phyloP scores from a whole-genome alignment of 2,113 vertebrate species.

The Herpailurus yagouaroundi region DNA sequence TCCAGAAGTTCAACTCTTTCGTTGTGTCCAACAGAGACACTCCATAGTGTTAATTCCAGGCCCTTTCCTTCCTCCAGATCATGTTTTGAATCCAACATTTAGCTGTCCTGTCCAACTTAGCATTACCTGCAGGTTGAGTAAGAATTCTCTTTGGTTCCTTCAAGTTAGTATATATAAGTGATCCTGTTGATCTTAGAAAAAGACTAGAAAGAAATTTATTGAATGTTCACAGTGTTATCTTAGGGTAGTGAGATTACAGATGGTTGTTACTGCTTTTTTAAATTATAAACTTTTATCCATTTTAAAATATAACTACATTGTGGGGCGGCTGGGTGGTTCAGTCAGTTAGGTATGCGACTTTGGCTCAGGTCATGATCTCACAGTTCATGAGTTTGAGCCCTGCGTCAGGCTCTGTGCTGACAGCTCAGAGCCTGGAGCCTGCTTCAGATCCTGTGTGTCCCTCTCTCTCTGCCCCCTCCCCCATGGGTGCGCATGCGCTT shows the following conservation, averaged over 20 bases:
- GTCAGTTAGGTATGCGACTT: too few species aligned
- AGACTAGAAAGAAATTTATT: background rate
- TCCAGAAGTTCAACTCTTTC: background rate
- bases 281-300: slow-evolving; percentile 2
- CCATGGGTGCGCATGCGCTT: too few species aligned
- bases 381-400: too few species aligned
- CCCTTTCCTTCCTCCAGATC: background rate
- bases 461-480: too few species aligned
- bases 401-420: too few species aligned
- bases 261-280: slow-evolving; percentile 37
- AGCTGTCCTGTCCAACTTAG: background rate
- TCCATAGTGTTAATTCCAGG: background rate
- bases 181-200: background rate
- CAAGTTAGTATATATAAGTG: background rate
- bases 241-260: background rate
- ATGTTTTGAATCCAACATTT: background rate
- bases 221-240: slow-evolving; percentile 10
- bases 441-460: too few species aligned
- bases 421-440: too few species aligned
- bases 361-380: too few species aligned
- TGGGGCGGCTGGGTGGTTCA: too few species aligned
- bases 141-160: slow-evolving; percentile 29
- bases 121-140: background rate
- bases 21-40: background rate
- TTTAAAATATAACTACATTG: background rate